Base-by-base conservation (phyloP, 2,113 vertebrate species). In the Neolamprologus cancellatus region DNA sequence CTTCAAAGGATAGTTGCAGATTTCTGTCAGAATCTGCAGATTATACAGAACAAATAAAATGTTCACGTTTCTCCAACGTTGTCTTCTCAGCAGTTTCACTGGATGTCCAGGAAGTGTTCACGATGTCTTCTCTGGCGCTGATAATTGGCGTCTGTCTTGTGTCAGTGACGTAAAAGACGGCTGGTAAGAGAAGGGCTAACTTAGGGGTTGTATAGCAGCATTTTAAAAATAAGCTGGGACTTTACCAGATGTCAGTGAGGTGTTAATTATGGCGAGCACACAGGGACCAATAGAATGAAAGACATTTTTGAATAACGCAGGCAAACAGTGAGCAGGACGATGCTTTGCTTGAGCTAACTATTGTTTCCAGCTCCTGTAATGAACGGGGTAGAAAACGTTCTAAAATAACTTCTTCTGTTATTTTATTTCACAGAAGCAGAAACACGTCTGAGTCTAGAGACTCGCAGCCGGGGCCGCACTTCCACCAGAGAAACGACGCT, bases 11-110 rank as follows among this genome's bases (percentile, higher is more conserved):
- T 11, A 52, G 5, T 0, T 52, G 0, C 50, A 52, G 18, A 52
- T 52, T 52, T 52, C 18, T 46, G 3, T 46, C 44, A 7, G 14
- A 7, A 15, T 46, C 14, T 53, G 52, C 52, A 53, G 52, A 53
- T 53, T 53, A 53, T 53, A 1, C 52, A 53, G 50, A 0, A 53
- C n/a, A 53, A 53, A 23, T 0, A 23, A 53, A 6, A 54, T 23
- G 52, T 53, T 53, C n/a, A 53, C n/a, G n/a, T 53, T 53, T 53
- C 50, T 53, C 50, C 50, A 12, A 6, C 2, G 10, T 0, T 23
- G 5, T 20, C 18, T 20, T 3, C 5, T n/a, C 2, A 23, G 0
- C 52, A 53, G 10, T 23, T 53, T 0, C 0, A 0, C n/a, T 0
- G 10, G n/a, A 53, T 4, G 10, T 0, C 0, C n/a, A 23, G 52